phyloP scores from a whole-genome alignment of 2,888 invertebrate genomes.

The Trachelus iudaicus region DNA sequence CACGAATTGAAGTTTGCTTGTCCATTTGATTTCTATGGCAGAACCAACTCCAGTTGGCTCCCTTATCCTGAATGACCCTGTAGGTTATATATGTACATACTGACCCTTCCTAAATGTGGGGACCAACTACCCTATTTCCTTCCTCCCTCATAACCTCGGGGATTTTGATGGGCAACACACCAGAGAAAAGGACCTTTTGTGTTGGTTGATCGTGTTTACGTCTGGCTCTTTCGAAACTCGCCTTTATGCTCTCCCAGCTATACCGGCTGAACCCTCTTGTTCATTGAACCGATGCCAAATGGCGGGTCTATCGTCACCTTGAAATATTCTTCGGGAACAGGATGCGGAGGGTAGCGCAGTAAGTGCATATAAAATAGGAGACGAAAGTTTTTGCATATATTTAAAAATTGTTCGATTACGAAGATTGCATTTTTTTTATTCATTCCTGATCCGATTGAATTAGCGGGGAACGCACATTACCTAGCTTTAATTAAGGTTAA shows the following conservation, averaged over 20 bases:
- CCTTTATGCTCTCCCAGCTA: not conserved
- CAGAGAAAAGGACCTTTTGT: slow-evolving; percentile 45
- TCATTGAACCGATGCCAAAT: not conserved
- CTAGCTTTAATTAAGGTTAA: slow-evolving; percentile 18
- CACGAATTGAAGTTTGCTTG: not conserved
- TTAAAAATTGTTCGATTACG: not conserved
- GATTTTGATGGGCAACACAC: slow-evolving; percentile 12
- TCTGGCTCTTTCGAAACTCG: slow-evolving; percentile 23
- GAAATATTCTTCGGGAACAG: not conserved
- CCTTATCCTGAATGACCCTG: not conserved
- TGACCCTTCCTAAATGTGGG: not conserved
- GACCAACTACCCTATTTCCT: not conserved
- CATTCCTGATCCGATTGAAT: not conserved
- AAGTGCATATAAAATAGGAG: not conserved
- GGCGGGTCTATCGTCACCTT: not conserved
- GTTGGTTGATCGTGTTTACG: slow-evolving; percentile 51
- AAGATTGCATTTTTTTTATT: not conserved
- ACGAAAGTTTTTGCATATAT: not conserved
- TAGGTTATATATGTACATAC: not conserved
- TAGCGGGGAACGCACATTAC: slow-evolving; percentile 7
- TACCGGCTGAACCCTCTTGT: not conserved
- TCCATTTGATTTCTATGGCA: not conserved
- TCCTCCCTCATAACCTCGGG: not conserved
- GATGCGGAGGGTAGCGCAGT: not conserved
- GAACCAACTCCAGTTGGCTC: not conserved